Base-by-base conservation (phyloP, 2,113 vertebrate species). In the Lepus europaeus region DNA sequence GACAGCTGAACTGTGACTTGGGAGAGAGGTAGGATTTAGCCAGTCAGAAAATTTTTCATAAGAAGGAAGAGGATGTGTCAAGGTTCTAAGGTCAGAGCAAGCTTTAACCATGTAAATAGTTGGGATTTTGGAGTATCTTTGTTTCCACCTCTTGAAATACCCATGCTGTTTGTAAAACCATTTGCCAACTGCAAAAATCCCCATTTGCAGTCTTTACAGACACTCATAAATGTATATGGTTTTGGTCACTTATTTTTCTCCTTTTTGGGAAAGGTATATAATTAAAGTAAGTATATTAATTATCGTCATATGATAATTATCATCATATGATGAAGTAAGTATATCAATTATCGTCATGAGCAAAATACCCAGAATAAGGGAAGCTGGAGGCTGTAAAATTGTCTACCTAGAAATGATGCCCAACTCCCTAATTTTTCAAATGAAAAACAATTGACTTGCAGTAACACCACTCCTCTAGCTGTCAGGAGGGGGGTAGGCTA, bases 101-200 rank as follows among this genome's bases (percentile, higher is more conserved):
- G 3, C 12, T 64, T 16, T 31, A 84, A 19, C 9, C 33, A 80
- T 51, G 33, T 87, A 45, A 63, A 53, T 11, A 61, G 8, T 12
- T 73, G n/a, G 74, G 49, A 82, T 56, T 88, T 61, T 36, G 9
- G 63, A 69, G 49, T 64, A 45, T 16, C 31, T 94, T 89, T 76
- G 4, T 76, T 14, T 66, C 27, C 22, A 73, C 61, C 3, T 68
- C 13, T 74, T 83, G 27, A 56, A 49, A 79, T 11, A 95, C 33
- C 66, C 79, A 63, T 23, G 45, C 82, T 93, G 19, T 93, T 77
- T 68, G 29, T 51, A 33, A 81, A 91, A 89, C 27, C n/a, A 31
- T 33, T 31, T 89, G 59, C 10, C 83, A 91, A 59, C 23, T 83
- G 29, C 12, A 45, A 17, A 29, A 69, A 56, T 17, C 29, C 76